Evolutionary conservation across 2,797 vertebrate species (phyloP), one percentile per base, ranked within the genome.

Genomic region (Cichlasoma orientale): DNA sequence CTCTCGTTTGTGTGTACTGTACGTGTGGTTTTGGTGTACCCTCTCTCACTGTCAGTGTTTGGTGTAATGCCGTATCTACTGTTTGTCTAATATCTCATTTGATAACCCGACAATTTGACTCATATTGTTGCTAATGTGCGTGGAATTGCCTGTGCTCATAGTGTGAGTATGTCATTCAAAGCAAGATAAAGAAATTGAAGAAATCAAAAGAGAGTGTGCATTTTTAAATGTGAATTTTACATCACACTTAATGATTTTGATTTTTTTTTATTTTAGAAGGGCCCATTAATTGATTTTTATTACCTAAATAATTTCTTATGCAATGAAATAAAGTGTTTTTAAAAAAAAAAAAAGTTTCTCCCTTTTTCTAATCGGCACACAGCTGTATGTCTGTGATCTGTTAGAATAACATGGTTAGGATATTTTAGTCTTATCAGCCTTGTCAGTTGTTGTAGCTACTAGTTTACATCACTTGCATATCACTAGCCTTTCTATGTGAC

Each of bases 401-500:
- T 50, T 50, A 53, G 16, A 75, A 19, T 69, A 74, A 52, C 29
- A 27, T 14, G 61, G 5, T 57, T 41, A 66, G 3, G 47, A 68
- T 23, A 4, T 68, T 68, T 68, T 50, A 68, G 44, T 53, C 57
- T 66, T 72, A 10, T 75, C 79, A n/a, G 70, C 50, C 19, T 78
- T 82, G 36, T 69, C 68, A 70, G 73, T 72, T 56, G 61, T 36
- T 66, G 44, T 74, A 80, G 66, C 75, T 78, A 52, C 75, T 44
- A 68, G 33, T 82, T 82, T 80, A 75, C 84, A 78, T 82, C 78
- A 83, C 84, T 74, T 78, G 73, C 72, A 79, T 68, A 88, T 84
- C 89, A 81, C 78, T 83, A 89, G 78, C 85, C 78, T 90, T 87
- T 91, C 83, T 94, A 92, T 94, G 94, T 95, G 86, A 94, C 84